These are phyloP conservation scores for Hyperoodon ampullatus DNA, from an alignment of 2,113 vertebrate genomes.

Conservation along the genomic window DNA sequence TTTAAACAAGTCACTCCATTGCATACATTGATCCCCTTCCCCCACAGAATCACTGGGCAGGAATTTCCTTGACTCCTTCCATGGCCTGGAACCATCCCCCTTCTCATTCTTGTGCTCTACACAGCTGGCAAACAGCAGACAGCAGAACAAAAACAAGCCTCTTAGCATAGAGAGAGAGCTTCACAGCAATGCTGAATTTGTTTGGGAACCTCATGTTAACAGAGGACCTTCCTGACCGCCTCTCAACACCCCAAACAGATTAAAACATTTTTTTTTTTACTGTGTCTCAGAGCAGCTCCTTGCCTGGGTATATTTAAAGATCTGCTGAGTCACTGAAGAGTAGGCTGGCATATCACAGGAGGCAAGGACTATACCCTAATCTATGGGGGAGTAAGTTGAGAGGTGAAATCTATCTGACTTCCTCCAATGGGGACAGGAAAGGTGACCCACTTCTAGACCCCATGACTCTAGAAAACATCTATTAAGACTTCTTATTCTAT, in stretches of 20 bases:
- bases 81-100: background rate
- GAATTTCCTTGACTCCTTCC: conserved; percentile 56
- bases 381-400: conserved; percentile 50
- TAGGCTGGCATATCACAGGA: conserved; percentile 42
- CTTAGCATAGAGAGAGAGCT: background rate
- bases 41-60: conserved; percentile 9
- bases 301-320: conserved; percentile 72
- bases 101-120: conserved; percentile 46
- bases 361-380: conserved; percentile 32
- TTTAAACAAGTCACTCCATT: conserved; percentile 39
- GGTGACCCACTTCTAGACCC: background rate
- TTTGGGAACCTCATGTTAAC: conserved; percentile 28
- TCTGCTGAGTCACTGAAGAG: conserved; percentile 75
- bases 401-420: conserved; percentile 48
- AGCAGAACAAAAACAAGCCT: conserved; percentile 15
- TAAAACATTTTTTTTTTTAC: background rate
- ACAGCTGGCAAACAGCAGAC: conserved; percentile 41
- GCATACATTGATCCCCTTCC: background rate
- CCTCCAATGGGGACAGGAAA: background rate
- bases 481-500: background rate
- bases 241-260: conserved; percentile 44
- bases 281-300: conserved; percentile 44
- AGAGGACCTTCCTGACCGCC: background rate
- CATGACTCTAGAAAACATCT: background rate
- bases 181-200: conserved; percentile 21